Evolutionary conservation across 2,888 invertebrate species (phyloP).

Genomic region (Amiota minor): DNA sequence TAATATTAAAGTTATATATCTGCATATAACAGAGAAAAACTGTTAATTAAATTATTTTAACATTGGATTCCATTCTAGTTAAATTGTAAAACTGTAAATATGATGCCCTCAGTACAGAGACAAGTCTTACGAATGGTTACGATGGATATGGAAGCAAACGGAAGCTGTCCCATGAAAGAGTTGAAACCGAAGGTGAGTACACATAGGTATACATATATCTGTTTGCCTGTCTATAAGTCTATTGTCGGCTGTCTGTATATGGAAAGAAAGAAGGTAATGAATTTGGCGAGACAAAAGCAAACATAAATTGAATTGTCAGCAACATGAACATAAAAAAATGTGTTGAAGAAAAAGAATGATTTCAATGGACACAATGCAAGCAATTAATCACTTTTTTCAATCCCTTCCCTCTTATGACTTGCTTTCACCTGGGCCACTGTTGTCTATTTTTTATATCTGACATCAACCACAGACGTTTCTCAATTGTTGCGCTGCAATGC

Average conservation of each 20-base stretch:
- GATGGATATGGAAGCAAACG: constrained; percentile 58
- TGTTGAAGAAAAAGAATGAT: background rate
- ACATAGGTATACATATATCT: too few species aligned
- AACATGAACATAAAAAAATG: constrained; percentile 33
- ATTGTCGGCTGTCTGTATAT: background rate
- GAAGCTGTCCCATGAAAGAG: constrained; percentile 44
- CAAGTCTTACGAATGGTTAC: constrained; percentile 65
- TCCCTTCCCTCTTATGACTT: constrained; percentile 16
- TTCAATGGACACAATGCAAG: constrained; percentile 36
- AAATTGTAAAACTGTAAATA: constrained; percentile 72
- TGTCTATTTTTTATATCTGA: constrained; percentile 32
- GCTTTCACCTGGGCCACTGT: background rate
- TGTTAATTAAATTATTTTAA: background rate
- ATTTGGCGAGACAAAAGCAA: constrained; percentile 7
- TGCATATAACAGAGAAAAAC: too few species aligned
- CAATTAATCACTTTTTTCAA: constrained; percentile 60
- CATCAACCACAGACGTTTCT: constrained; percentile 66
- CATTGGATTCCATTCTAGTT: constrained; percentile 53
- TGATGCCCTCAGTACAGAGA: constrained; percentile 69
- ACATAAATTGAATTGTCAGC: constrained; percentile 55
- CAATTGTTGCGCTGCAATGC: constrained; percentile 68
- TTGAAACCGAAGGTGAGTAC: constrained; percentile 63
- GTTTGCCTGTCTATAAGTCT: background rate
- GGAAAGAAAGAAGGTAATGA: constrained; percentile 19
- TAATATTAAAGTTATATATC: too few species aligned